Evolutionary conservation across 2,888 invertebrate genomes (phyloP).

Genomic region (Epinotia bilunana): DNA sequence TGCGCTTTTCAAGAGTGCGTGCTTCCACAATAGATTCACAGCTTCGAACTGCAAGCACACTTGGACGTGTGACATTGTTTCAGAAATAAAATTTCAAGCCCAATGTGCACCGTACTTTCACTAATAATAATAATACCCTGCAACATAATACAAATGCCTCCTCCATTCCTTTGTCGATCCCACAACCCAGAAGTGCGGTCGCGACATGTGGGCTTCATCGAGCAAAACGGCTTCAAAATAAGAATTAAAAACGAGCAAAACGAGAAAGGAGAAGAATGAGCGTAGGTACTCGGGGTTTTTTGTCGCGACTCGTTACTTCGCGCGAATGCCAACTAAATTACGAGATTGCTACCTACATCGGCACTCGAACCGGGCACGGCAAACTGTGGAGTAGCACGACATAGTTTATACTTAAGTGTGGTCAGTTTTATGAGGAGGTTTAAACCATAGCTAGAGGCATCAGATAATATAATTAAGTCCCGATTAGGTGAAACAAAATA

Average conservation of each 20-base stretch:
- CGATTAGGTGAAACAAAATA: too few species aligned
- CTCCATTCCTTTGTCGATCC: constrained; percentile 22
- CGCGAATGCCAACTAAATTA: constrained; percentile 48
- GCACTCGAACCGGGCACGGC: not conserved
- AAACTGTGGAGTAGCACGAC: not conserved
- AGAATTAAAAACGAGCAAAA: constrained; percentile 60
- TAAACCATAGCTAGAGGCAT: not conserved
- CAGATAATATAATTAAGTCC: not conserved
- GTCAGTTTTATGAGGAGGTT: not conserved
- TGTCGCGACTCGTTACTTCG: constrained; percentile 71
- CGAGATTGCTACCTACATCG: constrained; percentile 42
- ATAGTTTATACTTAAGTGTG: not conserved
- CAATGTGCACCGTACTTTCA: not conserved
- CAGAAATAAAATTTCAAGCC: not conserved
- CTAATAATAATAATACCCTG: not conserved
- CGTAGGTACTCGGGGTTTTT: constrained; percentile 59
- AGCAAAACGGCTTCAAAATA: constrained; percentile 66
- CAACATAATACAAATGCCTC: constrained; percentile 17
- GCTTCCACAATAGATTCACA: too few species aligned
- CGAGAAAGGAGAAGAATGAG: constrained; percentile 54
- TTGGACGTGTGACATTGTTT: too few species aligned
- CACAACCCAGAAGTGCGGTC: constrained; percentile 29
- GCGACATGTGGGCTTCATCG: constrained; percentile 70
- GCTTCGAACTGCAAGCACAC: too few species aligned
- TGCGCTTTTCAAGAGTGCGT: too few species aligned